Base-by-base conservation (phyloP, 2,797 vertebrate species). In the Cirrhinus mrigala region DNA sequence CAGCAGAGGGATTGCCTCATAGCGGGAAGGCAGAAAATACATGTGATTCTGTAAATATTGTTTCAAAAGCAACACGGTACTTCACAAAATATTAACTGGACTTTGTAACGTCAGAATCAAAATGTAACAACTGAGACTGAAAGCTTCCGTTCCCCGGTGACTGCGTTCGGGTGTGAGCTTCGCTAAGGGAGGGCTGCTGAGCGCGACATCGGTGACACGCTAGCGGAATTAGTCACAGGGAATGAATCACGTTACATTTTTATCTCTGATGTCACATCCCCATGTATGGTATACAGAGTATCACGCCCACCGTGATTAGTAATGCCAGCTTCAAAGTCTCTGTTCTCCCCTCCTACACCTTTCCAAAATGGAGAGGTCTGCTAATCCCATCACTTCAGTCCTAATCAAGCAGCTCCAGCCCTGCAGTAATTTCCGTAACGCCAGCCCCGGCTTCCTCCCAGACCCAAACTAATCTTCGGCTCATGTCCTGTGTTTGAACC, bases 351-450 rank as follows among this genome's bases (percentile, higher is more conserved):
- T 69, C 79, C 54, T 62, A 79, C 74, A 80, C 79, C 58, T 70
- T 68, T 82, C 16, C 46, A 77, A 79, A 81, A 68, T 24, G 9
- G 6, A 52, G 60, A 40, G 20, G 62, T 60, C 83, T 68, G 82
- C 48, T 90, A 90, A 90, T 89, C 86, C 89, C 87, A 84, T 91
- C 87, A 81, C 79, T 58, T 74, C 79, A 83, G 48, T 69, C 60
- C 89, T 91, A 90, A 92, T 92, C 91, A 88, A 87, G 22, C 46
- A n/a, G 52, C 66, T 81, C 70, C 86, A 91, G 91, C 68, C 86
- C 76, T 27, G 20, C 69, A 82, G 81, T 90, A 62, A 90, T 91
- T 91, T 91, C 91, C 89, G 80, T 69, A 81, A 80, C 70, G 78
- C 78, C 85, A 86, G 79, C 68, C 40, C 50, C 50, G 6, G 82